These are phyloP conservation scores for Hyles lineata DNA, from an alignment of 2,888 invertebrate species.

Conservation along the genomic window DNA sequence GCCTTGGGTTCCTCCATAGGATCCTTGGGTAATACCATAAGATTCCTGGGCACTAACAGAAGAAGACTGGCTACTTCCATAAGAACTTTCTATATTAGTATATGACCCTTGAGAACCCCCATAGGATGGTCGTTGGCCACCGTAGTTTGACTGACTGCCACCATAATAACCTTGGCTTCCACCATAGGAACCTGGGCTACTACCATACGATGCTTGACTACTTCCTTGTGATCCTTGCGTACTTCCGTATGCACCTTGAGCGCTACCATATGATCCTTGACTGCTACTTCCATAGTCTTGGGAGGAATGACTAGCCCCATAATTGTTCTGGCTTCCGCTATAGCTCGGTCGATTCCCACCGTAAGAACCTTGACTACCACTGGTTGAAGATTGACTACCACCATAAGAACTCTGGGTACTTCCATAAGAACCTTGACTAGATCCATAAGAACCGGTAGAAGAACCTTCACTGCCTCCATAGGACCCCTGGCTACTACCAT, in stretches of 20 bases:
- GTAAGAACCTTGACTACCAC: constrained; percentile 32
- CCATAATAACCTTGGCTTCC: constrained; percentile 32
- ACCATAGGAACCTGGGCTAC: constrained; percentile 34
- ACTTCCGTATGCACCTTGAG: constrained; percentile 34
- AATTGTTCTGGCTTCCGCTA: constrained; percentile 34
- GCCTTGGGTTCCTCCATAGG: constrained; percentile 31
- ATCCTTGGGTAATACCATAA: constrained; percentile 32
- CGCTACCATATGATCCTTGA: constrained; percentile 34
- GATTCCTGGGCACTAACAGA: constrained; percentile 18
- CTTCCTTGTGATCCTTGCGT: constrained; percentile 35
- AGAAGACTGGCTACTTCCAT: constrained; percentile 31
- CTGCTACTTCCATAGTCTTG: constrained; percentile 30
- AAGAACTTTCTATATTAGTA: constrained; percentile 33
- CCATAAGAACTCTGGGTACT: constrained; percentile 38
- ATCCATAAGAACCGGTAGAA: constrained; percentile 38
- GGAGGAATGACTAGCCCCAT: constrained; percentile 37
- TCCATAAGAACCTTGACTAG: constrained; percentile 35
- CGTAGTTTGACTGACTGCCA: constrained; percentile 24
- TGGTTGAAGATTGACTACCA: constrained; percentile 32
- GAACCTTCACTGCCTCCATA: constrained; percentile 35
- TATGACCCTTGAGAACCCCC: constrained; percentile 27
- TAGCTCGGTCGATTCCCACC: constrained; percentile 33
- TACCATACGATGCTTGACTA: constrained; percentile 38
- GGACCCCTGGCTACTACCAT: constrained; percentile 35
- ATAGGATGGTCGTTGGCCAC: constrained; percentile 33